A percentile compares a stretch with the other conserved stretches of the same genome.
Conservation (phyloP, 2,888 invertebrate species). For the Drosophila kuntzei region DNA sequence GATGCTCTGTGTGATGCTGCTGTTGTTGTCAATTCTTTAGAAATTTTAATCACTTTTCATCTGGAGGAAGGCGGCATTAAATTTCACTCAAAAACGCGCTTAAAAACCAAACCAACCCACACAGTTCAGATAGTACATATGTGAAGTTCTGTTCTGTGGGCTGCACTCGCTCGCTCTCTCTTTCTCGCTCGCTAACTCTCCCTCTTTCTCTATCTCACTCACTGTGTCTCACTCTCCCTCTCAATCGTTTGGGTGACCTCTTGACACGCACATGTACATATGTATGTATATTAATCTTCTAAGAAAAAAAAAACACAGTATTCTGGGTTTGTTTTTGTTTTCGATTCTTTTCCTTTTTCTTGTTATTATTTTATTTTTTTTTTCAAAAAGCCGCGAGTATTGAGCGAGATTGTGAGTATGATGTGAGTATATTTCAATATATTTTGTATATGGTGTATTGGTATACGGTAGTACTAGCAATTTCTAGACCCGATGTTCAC, state of each 20-base stretch:
- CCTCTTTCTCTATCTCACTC: conserved; percentile 24
- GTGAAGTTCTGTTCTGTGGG: conserved; percentile 33
- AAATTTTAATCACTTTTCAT: conserved; percentile 41
- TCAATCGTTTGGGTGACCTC: conserved; percentile 60
- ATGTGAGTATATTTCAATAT: conserved; percentile 30
- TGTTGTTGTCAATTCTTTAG: conserved; percentile 25
- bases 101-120: conserved; percentile 32
- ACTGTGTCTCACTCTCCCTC: conserved; percentile 18
- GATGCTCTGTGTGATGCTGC: conserved; percentile 16
- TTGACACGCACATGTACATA: conserved; percentile 62
- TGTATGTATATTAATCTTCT: conserved; percentile 57
- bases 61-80: conserved; percentile 40
- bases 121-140: conserved; percentile 40
- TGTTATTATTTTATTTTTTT: conserved; percentile 15
- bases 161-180: conserved; percentile 44
- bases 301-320: conserved; percentile 38
- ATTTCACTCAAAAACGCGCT: conserved; percentile 59
- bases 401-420: conserved; percentile 43
- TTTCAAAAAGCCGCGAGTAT: conserved; percentile 45
- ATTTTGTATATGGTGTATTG: conserved; percentile 35
- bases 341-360: conserved; percentile 18
- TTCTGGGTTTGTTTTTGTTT: conserved; percentile 29
- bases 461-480: conserved; percentile 33
- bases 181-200: conserved; percentile 11
- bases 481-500: conserved; percentile 72